phyloP scores from a whole-genome alignment of 92 coral and sea anemone genomes.

The Zoanthus sociatus region DNA sequence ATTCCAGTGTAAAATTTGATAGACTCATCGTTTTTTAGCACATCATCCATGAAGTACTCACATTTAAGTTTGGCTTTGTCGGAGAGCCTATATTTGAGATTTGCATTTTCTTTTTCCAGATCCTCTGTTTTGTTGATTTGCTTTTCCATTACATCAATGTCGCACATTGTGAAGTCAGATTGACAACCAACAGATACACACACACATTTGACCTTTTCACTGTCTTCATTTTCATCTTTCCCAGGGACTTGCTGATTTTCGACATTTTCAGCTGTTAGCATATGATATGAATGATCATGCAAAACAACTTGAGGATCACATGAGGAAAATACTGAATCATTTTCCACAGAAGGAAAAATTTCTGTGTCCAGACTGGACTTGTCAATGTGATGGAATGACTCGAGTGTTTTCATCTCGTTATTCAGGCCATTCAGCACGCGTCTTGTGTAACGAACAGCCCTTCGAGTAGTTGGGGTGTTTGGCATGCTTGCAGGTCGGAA shows the following conservation, averaged over 20 bases:
- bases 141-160: slow-evolving; percentile 31
- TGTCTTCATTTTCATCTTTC: slow-evolving; percentile 21
- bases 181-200: slow-evolving; percentile 39
- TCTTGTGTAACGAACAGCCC: slow-evolving; percentile 44
- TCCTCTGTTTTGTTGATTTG: neutral
- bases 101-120: slow-evolving; percentile 26
- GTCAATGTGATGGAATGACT: neutral
- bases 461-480: neutral
- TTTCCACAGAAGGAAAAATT: neutral
- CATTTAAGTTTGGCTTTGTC: slow-evolving; percentile 44
- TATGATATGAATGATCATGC: slow-evolving; percentile 7
- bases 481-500: neutral
- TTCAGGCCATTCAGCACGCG: neutral
- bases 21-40: slow-evolving; percentile 52
- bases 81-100: slow-evolving; percentile 29
- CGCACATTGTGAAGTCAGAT: slow-evolving; percentile 32
- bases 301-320: neutral
- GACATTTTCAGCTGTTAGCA: neutral
- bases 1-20: slow-evolving; percentile 65
- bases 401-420: neutral
- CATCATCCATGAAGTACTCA: slow-evolving; percentile 53
- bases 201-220: slow-evolving; percentile 30
- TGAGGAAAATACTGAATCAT: neutral
- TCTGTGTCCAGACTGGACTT: neutral
- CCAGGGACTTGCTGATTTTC: neutral